Percentiles rank a stretch among this genome's conserved stretches.
Conservation (phyloP, 2,888 invertebrate species). For the Zeuzera pyrina region DNA sequence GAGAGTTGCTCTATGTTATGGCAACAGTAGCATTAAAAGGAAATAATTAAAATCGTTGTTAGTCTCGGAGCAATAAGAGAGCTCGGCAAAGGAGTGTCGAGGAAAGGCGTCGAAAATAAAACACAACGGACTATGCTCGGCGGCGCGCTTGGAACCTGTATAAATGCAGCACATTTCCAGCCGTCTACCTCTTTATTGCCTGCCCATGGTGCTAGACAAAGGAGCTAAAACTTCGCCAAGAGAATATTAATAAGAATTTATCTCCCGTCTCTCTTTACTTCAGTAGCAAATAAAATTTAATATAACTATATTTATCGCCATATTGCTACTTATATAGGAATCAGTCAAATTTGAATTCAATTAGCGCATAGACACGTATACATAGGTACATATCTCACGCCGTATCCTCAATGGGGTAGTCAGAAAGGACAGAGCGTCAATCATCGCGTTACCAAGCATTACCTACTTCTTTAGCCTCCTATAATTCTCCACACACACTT, state of each 20-base stretch:
- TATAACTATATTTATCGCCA: no score
- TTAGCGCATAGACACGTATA: no score
- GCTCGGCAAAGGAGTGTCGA: slow-evolving; percentile 49
- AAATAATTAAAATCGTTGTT: slow-evolving; percentile 72
- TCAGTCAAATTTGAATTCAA: no score
- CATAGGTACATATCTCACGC: no score
- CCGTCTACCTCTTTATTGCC: slow-evolving; percentile 63
- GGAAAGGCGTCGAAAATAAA: slow-evolving; percentile 50
- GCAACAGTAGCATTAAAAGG: slow-evolving; percentile 57
- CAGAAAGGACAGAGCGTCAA: no score
- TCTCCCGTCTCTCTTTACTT: slow-evolving; percentile 29
- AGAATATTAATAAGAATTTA: slow-evolving; percentile 62
- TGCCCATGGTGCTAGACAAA: slow-evolving; percentile 48
- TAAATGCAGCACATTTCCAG: slow-evolving; percentile 64
- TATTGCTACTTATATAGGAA: no score
- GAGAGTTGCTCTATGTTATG: slow-evolving; percentile 34
- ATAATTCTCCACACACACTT: no score
- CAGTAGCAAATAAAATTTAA: no score
- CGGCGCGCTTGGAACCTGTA: slow-evolving; percentile 42
- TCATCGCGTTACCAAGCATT: no score
- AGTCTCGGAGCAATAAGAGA: slow-evolving; percentile 59
- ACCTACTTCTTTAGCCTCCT: no score
- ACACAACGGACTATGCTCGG: slow-evolving; percentile 29
- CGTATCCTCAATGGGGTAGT: no score
- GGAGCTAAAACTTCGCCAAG: slow-evolving; percentile 47